phyloP scores from a whole-genome alignment of 2,888 invertebrate genomes.

The Drosophila suboccidentalis region DNA sequence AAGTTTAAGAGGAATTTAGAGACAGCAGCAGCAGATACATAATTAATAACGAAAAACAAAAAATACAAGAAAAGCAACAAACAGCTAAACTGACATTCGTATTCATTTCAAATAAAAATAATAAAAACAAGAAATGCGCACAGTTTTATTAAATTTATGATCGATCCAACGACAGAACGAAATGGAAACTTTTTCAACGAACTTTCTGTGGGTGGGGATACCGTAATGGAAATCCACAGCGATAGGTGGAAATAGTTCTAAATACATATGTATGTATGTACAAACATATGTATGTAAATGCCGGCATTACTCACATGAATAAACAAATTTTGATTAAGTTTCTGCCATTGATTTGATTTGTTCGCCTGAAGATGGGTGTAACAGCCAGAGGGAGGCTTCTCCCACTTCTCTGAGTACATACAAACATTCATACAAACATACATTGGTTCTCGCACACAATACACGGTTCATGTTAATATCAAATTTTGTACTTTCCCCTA shows the following conservation, averaged over 20 bases:
- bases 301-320: conserved; percentile 2
- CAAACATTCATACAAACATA: not conserved
- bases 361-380: conserved; percentile 1
- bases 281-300: conserved; percentile 3
- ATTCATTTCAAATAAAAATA: conserved; percentile 82
- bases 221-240: conserved; percentile 1
- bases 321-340: conserved; percentile 14
- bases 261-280: not conserved
- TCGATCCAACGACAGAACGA: not conserved
- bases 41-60: conserved; percentile 51
- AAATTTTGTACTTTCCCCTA: conserved; percentile 6
- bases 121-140: conserved; percentile 53
- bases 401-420: not conserved
- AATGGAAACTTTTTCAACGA: conserved; percentile 7
- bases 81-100: conserved; percentile 78
- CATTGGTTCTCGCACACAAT: not conserved
- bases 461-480: conserved; percentile 8
- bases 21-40: conserved; percentile 52
- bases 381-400: not conserved
- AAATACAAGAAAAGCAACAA: conserved; percentile 46
- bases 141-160: conserved; percentile 31
- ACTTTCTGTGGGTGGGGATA: not conserved
- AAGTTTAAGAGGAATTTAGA: conserved; percentile 45
- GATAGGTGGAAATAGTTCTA: not conserved
- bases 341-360: conserved; percentile 5